phyloP scores from a whole-genome alignment of 2,113 vertebrate genomes.

The Nanorana parkeri region DNA sequence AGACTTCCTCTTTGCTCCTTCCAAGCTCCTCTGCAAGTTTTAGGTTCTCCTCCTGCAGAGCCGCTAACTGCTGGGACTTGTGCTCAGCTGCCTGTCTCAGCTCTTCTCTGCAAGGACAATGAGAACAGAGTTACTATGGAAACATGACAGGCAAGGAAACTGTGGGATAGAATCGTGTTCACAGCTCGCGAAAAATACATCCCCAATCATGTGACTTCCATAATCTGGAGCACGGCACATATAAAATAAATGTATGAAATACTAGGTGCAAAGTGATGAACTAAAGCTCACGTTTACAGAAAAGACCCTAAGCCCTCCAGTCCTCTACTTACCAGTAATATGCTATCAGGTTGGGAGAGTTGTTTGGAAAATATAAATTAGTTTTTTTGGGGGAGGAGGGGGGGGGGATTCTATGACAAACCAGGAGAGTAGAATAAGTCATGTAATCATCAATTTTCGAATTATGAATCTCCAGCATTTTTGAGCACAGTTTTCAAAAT shows the following conservation, averaged over 20 bases:
- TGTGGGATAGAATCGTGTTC: slow-evolving; percentile 75
- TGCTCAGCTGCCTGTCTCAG: slow-evolving; percentile 82
- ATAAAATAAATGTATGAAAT: slow-evolving; percentile 12
- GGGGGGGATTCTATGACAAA: no score
- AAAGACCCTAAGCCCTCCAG: no score
- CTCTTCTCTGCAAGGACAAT: slow-evolving; percentile 81
- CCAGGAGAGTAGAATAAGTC: no score
- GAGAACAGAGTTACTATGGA: slow-evolving; percentile 78
- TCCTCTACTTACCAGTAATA: no score
- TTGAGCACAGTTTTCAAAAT: no score
- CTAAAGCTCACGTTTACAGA: no score
- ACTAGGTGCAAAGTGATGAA: not conserved
- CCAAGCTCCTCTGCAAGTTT: slow-evolving; percentile 84
- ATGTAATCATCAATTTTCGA: no score
- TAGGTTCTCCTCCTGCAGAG: slow-evolving; percentile 85
- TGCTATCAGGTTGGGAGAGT: no score
- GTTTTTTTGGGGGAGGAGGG: no score
- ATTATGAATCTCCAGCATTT: no score
- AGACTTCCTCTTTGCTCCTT: slow-evolving; percentile 77
- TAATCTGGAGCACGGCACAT: slow-evolving; percentile 55
- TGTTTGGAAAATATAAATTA: no score
- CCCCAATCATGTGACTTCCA: slow-evolving; percentile 64
- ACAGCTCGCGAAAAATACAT: slow-evolving; percentile 67
- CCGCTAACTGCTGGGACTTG: slow-evolving; percentile 81
- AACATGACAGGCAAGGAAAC: slow-evolving; percentile 75